A percentile compares a stretch with the other conserved stretches of the same genome.
phyloP scores from a whole-genome alignment of 2,888 invertebrate species.

The Deroplatys truncata region DNA sequence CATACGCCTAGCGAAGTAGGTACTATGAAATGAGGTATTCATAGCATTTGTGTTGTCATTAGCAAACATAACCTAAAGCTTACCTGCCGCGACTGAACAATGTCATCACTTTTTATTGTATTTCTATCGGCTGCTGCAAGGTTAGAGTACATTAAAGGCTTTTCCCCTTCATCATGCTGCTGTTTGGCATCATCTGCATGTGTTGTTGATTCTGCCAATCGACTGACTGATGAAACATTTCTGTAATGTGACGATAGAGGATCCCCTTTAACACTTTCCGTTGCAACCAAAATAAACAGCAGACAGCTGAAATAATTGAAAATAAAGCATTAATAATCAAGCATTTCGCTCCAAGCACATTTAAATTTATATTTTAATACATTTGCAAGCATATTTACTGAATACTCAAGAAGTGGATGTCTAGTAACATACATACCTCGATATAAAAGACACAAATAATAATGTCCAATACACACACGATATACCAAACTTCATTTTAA shows the following conservation, averaged over 20 bases:
- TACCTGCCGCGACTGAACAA: background rate
- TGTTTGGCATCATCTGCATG: background rate
- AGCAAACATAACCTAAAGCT: background rate
- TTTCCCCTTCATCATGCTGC: background rate
- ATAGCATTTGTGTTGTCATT: background rate
- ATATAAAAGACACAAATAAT: conserved; percentile 56
- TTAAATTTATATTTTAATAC: background rate
- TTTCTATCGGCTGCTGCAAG: background rate
- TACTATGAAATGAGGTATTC: too few species aligned
- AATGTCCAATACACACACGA: conserved; percentile 57
- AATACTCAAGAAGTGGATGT: background rate
- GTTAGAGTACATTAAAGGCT: background rate
- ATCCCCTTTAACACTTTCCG: background rate
- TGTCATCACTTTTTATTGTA: background rate
- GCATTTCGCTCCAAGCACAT: background rate
- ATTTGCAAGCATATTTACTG: background rate
- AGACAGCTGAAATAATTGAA: background rate
- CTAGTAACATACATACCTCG: conserved; percentile 47
- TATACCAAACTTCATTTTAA: conserved; percentile 59
- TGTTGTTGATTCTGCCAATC: background rate
- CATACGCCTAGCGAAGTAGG: too few species aligned
- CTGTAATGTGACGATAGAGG: background rate
- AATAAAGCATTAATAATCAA: background rate
- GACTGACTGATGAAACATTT: background rate
- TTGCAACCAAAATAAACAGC: background rate